Evolutionary conservation across 1,140 invertebrate species (phyloP), one percentile per base, ranked within the genome.

Genomic region (Andrena cerasifolii): DNA sequence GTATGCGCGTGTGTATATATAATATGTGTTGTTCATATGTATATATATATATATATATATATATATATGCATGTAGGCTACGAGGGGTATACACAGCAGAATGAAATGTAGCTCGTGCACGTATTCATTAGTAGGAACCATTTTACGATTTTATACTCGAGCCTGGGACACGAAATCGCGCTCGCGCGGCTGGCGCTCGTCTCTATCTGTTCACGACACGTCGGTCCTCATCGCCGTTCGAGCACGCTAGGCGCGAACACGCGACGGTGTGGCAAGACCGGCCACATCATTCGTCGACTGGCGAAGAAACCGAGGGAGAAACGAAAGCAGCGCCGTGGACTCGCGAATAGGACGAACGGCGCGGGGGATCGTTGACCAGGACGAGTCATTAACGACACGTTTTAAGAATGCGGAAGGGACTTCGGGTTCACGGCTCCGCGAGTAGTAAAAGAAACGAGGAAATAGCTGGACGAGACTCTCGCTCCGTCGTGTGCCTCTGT

Each of bases 101-200:
- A 73, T 77, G 80, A 85, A 86, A 84, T n/a, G 74, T 89, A 77
- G 66, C 75, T 77, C 75, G 75, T 77, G 67, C 81, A 76, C 78
- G 77, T 76, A 79, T 83, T 71, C 65, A 84, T 91, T 91, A 91
- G 87, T 91, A 91, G 90, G 90, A 91, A 91, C 90, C 87, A 89
- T 90, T 88, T 89, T 81, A 58, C 88, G 78, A 86, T 78, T n/a
- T 78, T 87, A 86, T 86, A 79, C 78, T 86, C 84, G 79, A 86
- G 74, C 28, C 76, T 62, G 61, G n/a, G 45, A 43, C 65, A 65
- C 24, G 47, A 80, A 56, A 70, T 81, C 54, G 76, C 45, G 28
- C n/a, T n/a, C 53, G 31, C 49, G 51, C 68, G 8, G n/a, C 36
- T 45, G 47, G 0, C 0, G 0, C 18, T 5, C 2, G 8, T n/a